phyloP scores from a whole-genome alignment of 2,113 vertebrate species.

The Sinocyclocheilus grahami region DNA sequence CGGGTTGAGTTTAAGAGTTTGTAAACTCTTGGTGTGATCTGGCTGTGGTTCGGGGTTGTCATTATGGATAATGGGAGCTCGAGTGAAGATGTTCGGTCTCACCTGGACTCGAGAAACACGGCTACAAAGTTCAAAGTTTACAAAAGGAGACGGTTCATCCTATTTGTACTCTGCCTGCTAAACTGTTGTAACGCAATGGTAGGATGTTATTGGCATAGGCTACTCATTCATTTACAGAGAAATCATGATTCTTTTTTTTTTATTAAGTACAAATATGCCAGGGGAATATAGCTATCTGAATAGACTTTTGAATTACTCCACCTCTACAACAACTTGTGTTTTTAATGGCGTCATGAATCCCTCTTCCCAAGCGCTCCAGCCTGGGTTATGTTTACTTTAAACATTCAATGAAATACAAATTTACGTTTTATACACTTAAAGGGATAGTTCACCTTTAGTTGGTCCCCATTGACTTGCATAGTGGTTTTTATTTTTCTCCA shows the following conservation, averaged over 20 bases:
- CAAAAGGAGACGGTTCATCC: slow-evolving; percentile 82
- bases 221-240: background rate
- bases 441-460: no score
- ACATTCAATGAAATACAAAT: background rate
- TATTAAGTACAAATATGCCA: background rate
- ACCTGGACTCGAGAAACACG: background rate
- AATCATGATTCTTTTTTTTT: background rate
- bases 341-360: background rate
- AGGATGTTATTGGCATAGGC: slow-evolving; percentile 31
- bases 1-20: background rate
- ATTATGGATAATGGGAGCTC: slow-evolving; percentile 42
- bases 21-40: background rate
- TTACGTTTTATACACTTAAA: background rate
- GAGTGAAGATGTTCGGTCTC: background rate
- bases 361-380: background rate
- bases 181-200: slow-evolving; percentile 90
- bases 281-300: background rate
- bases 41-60: background rate
- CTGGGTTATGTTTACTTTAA: background rate
- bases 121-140: slow-evolving; percentile 70
- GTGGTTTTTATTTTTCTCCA: no score
- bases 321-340: background rate
- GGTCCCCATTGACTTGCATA: no score
- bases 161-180: slow-evolving; percentile 79
- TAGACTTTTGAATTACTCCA: background rate